Conservation (phyloP, 2,797 vertebrate species). For the Gephyroberyx darwinii region DNA sequence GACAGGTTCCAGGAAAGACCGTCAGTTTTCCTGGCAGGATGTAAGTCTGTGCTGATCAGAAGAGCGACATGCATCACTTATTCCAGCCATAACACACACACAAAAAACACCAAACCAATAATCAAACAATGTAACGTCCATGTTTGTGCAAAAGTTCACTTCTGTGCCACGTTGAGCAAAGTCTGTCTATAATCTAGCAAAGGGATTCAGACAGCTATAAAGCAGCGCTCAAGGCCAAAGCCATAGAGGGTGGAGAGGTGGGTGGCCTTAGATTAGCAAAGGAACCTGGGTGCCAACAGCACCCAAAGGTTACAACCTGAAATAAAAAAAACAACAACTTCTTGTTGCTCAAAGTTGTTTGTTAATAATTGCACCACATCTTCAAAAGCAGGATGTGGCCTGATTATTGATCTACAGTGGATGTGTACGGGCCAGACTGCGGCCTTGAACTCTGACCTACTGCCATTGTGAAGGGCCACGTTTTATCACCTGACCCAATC, state of each 20-base stretch:
- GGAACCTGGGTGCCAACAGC: neutral
- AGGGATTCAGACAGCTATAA: neutral
- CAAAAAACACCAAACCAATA: neutral
- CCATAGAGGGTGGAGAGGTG: neutral
- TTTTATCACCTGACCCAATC: neutral
- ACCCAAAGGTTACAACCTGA: neutral
- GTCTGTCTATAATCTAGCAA: neutral
- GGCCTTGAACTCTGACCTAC: conserved; percentile 45
- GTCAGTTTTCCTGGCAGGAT: neutral
- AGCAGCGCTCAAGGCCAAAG: conserved; percentile 30
- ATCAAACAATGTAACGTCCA: neutral
- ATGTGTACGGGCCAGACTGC: neutral
- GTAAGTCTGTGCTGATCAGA: neutral
- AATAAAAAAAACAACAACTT: neutral
- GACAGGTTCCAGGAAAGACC: conserved; percentile 1
- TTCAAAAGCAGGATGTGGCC: conserved; percentile 22
- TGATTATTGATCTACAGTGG: neutral
- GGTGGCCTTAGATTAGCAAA: neutral
- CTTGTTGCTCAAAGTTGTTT: neutral
- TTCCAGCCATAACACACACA: neutral
- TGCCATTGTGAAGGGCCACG: conserved; percentile 18
- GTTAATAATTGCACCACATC: neutral
- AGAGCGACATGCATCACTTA: neutral
- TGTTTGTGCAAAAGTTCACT: neutral
- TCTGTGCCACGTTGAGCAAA: neutral